These are phyloP conservation scores for Sebastiscus tertius DNA, from an alignment of 2,797 vertebrate genomes.

Conservation along the genomic window DNA sequence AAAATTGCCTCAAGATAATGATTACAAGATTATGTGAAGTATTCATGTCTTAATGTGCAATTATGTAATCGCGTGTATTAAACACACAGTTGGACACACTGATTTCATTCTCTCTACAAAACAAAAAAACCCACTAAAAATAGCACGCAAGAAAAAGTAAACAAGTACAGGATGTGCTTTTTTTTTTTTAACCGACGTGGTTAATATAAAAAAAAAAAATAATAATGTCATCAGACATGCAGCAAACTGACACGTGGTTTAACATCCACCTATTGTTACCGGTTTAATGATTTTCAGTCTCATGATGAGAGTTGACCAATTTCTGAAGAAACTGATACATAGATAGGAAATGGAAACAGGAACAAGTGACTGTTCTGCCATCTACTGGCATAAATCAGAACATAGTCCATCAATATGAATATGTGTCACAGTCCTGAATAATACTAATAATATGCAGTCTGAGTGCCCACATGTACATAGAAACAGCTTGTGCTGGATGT, in stretches of 20 bases:
- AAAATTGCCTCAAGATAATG: not conserved
- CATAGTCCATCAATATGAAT: not conserved
- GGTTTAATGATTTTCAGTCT: not conserved
- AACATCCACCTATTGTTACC: not conserved
- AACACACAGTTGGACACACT: not conserved
- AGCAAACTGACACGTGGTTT: not conserved
- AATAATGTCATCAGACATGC: not conserved
- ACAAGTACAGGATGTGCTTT: not conserved
- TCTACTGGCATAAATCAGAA: constrained; percentile 34
- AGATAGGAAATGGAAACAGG: not conserved
- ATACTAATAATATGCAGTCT: not conserved
- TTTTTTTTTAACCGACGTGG: too few species aligned
- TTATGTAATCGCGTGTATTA: constrained; percentile 5
- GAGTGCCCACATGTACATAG: not conserved
- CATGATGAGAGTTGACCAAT: not conserved
- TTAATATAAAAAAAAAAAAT: not conserved
- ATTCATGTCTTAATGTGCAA: not conserved
- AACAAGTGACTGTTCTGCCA: constrained; percentile 10
- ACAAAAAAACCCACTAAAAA: not conserved
- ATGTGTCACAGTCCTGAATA: not conserved
- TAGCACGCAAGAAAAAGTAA: not conserved
- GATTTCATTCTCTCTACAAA: not conserved
- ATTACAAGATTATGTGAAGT: not conserved
- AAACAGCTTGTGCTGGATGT: not conserved
- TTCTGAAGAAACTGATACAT: not conserved